phyloP scores from a whole-genome alignment of 2,888 invertebrate species.

The Xanthorhoe spadicearia region DNA sequence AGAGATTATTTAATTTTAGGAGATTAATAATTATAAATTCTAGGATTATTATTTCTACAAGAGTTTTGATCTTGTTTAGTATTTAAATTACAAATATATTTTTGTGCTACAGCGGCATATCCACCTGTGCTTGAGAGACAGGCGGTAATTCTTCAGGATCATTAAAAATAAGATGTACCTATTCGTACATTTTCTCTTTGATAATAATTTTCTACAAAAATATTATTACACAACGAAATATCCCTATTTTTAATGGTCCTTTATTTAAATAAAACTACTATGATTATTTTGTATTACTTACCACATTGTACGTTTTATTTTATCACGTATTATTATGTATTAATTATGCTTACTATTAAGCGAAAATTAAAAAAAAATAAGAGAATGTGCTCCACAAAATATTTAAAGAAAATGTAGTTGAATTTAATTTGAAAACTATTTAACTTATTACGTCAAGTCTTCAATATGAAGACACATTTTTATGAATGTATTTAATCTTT shows the following conservation, averaged over 20 bases:
- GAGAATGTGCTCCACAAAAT: too few species aligned
- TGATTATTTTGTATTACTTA: conserved; percentile 18
- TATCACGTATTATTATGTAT: conserved; percentile 6
- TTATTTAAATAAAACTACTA: conserved; percentile 22
- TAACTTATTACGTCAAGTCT: too few species aligned
- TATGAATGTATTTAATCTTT: too few species aligned
- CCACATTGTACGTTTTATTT: conserved; percentile 29
- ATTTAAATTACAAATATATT: conserved; percentile 29
- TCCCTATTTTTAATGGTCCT: conserved; percentile 33
- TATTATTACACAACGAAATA: conserved; percentile 5
- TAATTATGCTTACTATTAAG: background rate
- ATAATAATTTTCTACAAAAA: conserved; percentile 8
- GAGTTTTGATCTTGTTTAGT: conserved; percentile 33
- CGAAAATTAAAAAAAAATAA: background rate
- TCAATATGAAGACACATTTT: too few species aligned
- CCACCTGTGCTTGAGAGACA: conserved; percentile 27
- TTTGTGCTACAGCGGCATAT: conserved; percentile 45
- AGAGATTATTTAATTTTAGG: background rate
- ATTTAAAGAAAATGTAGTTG: too few species aligned
- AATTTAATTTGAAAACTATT: too few species aligned
- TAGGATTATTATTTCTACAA: conserved; percentile 22
- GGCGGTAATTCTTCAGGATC: conserved; percentile 20
- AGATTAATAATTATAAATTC: conserved; percentile 7
- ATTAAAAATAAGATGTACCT: conserved; percentile 29
- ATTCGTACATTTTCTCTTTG: conserved; percentile 9